A percentile compares a stretch with the other conserved stretches of the same genome.
Conservation (phyloP, 1,140 invertebrate genomes). For the Branchinecta lindahli region DNA sequence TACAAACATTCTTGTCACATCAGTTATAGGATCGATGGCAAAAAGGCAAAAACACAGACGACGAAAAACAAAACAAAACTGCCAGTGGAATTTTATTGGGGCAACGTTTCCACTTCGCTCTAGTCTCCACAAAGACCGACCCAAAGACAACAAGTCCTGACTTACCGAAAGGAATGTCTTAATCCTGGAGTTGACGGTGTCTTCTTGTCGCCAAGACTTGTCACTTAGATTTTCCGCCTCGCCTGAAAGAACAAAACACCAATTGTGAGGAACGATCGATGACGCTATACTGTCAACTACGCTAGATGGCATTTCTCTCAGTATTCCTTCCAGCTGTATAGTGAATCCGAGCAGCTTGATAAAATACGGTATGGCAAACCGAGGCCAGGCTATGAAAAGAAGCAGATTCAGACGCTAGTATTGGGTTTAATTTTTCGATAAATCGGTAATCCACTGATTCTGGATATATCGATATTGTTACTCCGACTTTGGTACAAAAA, state of each 20-base stretch:
- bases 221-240: constrained; percentile 23
- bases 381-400: too few relatives aligned
- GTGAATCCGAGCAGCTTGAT: too few relatives aligned
- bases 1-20: too few relatives aligned
- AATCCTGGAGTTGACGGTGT: constrained; percentile 80
- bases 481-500: too few relatives aligned
- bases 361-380: too few relatives aligned
- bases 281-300: too few relatives aligned
- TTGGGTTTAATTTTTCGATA: too few relatives aligned
- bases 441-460: too few relatives aligned
- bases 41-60: background rate
- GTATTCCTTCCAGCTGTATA: too few relatives aligned
- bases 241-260: constrained; percentile 28
- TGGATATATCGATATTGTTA: too few relatives aligned
- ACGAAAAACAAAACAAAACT: background rate
- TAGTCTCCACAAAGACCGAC: background rate
- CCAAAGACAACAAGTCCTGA: constrained; percentile 14
- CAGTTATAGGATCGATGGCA: background rate
- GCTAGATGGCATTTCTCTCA: too few relatives aligned
- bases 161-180: constrained; percentile 87
- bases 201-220: constrained; percentile 35
- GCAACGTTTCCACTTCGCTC: background rate
- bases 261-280: background rate
- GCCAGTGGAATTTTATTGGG: background rate
- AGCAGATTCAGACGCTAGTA: too few relatives aligned